Evolutionary conservation across 2,797 vertebrate species (phyloP).

Genomic region (Ciconia nigra): DNA sequence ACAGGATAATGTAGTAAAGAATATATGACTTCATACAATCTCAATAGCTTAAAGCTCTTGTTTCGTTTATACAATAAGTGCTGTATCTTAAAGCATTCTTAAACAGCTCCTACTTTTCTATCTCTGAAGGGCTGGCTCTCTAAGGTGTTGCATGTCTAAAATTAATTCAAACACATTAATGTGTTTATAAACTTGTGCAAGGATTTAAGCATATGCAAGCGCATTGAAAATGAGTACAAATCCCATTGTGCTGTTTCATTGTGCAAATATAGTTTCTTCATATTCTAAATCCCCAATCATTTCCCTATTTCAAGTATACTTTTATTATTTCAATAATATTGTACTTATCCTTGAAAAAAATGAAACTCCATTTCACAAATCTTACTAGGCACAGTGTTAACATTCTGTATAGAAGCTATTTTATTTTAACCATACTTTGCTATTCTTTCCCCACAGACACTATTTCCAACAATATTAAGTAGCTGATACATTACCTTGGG

Average conservation of each 20-base stretch:
- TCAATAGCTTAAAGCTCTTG: not conserved
- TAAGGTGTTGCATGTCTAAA: not conserved
- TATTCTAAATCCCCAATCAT: not conserved
- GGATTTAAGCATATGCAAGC: not conserved
- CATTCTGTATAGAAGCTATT: not conserved
- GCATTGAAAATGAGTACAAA: not conserved
- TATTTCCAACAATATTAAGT: not conserved
- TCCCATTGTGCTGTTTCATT: not conserved
- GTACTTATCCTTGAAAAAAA: slow-evolving; percentile 23
- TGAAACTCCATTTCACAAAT: not conserved
- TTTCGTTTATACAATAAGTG: not conserved
- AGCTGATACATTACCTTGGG: not conserved
- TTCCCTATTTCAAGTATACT: slow-evolving; percentile 14
- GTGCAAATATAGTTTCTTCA: slow-evolving; percentile 19
- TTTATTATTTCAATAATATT: not conserved
- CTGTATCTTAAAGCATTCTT: not conserved
- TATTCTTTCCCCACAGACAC: not conserved
- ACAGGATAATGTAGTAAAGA: not conserved
- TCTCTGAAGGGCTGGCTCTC: not conserved
- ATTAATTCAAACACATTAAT: not conserved
- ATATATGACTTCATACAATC: not conserved
- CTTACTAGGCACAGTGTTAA: not conserved
- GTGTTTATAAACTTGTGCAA: slow-evolving; percentile 24
- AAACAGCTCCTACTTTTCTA: not conserved
- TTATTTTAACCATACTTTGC: not conserved